Conservation (phyloP, 37 sponge, comb jelly and placozoan genomes). For the Ianthella basta region DNA sequence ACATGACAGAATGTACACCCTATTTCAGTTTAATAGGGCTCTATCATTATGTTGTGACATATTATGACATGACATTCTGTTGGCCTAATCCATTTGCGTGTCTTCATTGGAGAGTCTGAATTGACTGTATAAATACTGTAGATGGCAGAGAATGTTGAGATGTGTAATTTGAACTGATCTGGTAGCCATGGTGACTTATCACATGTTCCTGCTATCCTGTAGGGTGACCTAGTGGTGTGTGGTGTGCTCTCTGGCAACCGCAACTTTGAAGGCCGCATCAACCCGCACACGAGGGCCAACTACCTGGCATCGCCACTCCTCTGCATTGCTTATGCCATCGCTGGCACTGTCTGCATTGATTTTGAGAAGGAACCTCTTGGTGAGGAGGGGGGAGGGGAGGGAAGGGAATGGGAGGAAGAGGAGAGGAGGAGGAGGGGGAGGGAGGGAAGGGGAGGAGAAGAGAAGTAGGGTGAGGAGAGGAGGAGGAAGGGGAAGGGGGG, state of each 20-base stretch:
- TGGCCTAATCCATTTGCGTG: too few species aligned
- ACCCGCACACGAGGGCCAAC: constrained; percentile 93
- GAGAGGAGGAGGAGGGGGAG: not conserved
- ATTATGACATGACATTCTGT: too few species aligned
- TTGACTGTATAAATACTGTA: too few species aligned
- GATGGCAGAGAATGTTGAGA: too few species aligned
- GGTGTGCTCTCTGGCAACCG: constrained; percentile 93
- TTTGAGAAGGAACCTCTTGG: constrained; percentile 92
- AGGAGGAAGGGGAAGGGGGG: too few species aligned
- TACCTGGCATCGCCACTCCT: constrained; percentile 94
- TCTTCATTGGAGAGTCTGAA: too few species aligned
- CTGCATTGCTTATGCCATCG: constrained; percentile 94
- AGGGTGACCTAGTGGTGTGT: constrained; percentile 88
- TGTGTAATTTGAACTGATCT: too few species aligned
- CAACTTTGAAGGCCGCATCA: constrained; percentile 94
- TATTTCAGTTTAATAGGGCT: too few species aligned
- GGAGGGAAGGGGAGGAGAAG: not conserved
- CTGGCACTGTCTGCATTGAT: constrained; percentile 88
- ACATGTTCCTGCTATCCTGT: not conserved
- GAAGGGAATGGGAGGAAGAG: not conserved
- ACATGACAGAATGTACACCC: too few species aligned
- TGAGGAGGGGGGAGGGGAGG: constrained; percentile 1
- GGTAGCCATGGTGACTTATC: too few species aligned
- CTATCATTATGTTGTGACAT: too few species aligned
- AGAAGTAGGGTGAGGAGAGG: too few species aligned